Conservation (phyloP, 2,888 invertebrate species). For the Drosophila ustulata region DNA sequence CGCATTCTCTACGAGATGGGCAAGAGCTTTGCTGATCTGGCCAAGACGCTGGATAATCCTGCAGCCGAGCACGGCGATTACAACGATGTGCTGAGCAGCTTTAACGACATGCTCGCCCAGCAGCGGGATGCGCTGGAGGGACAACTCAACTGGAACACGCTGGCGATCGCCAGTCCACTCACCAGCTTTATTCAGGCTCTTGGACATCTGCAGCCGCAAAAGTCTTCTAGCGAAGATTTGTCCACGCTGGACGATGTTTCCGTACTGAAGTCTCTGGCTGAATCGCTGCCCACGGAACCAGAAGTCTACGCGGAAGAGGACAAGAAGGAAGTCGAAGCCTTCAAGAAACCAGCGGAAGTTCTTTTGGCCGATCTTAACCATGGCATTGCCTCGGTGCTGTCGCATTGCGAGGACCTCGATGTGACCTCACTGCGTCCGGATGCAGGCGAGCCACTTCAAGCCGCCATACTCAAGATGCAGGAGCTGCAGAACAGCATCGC, state of each 20-base stretch:
- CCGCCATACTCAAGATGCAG: constrained; percentile 83
- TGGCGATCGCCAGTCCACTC: constrained; percentile 77
- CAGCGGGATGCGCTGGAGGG: constrained; percentile 48
- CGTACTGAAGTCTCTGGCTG: constrained; percentile 87
- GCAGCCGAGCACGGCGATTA: constrained; percentile 46
- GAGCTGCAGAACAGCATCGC: constrained; percentile 84
- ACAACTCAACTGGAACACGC: constrained; percentile 40
- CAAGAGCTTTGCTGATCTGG: constrained; percentile 68
- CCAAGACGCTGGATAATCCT: constrained; percentile 50
- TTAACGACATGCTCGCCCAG: constrained; percentile 59
- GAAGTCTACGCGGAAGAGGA: constrained; percentile 21
- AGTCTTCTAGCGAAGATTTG: constrained; percentile 71
- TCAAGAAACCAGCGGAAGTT: constrained; percentile 52
- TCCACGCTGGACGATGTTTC: constrained; percentile 87
- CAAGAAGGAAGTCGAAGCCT: not conserved
- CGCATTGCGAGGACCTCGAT: constrained; percentile 75
- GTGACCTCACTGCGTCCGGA: constrained; percentile 62
- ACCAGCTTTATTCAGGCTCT: constrained; percentile 82
- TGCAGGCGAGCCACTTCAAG: constrained; percentile 68
- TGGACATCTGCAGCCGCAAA: constrained; percentile 61
- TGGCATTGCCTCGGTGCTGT: constrained; percentile 78
- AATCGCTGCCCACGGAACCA: constrained; percentile 78
- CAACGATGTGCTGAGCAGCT: constrained; percentile 47
- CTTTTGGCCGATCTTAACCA: constrained; percentile 78
- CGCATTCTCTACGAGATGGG: constrained; percentile 64